Evolutionary conservation across 2,888 invertebrate genomes (phyloP).

Genomic region (Sminthurinus aureus): DNA sequence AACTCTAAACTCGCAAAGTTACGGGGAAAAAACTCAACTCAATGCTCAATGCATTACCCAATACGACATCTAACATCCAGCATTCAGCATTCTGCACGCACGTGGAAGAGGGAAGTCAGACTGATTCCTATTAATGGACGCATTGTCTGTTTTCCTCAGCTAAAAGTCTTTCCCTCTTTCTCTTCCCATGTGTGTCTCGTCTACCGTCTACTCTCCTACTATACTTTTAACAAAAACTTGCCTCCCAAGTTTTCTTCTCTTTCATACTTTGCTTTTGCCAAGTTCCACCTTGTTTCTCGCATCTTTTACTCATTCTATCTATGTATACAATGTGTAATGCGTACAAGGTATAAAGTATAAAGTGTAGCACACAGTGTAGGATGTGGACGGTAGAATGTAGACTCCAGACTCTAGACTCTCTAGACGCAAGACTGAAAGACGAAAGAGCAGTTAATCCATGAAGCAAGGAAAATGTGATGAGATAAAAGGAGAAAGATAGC

Average conservation of each 20-base stretch:
- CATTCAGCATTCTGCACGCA: background rate
- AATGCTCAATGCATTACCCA: background rate
- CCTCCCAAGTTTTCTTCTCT: background rate
- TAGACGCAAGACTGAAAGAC: background rate
- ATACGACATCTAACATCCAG: too few relatives aligned
- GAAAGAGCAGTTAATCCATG: background rate
- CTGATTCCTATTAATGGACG: background rate
- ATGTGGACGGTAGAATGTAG: background rate
- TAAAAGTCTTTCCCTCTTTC: background rate
- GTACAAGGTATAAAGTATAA: too few relatives aligned
- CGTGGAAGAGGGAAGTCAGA: background rate
- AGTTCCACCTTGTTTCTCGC: background rate
- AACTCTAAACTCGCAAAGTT: too few relatives aligned
- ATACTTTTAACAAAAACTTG: background rate
- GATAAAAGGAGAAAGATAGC: background rate
- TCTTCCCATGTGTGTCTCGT: too few relatives aligned
- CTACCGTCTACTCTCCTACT: background rate
- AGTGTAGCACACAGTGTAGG: too few relatives aligned
- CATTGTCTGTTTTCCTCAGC: background rate
- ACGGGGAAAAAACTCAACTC: background rate
- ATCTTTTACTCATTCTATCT: background rate
- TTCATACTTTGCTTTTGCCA: background rate
- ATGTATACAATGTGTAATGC: background rate
- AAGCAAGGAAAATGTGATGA: slow-evolving; percentile 13
- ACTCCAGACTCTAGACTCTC: background rate